Base-by-base conservation (phyloP, 1,140 invertebrate species). In the Kradibia gibbosae region DNA sequence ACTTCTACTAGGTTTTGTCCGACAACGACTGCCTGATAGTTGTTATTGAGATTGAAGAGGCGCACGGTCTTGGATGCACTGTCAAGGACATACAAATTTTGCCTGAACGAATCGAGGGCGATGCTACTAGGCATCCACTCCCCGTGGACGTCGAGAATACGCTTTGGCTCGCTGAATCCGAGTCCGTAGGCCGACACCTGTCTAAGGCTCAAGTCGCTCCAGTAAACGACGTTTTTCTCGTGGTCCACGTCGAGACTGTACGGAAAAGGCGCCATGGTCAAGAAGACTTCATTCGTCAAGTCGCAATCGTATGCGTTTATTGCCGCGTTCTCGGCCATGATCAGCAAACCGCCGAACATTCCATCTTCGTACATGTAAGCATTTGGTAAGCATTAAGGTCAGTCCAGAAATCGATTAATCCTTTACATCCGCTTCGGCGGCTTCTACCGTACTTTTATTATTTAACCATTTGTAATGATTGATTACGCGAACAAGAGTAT, bases 71-170 rank as follows among this genome's bases (percentile, higher is more conserved):
- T 34, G 11, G 72, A n/a, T 22, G 50, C 36, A 17, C 42, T 42
- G n/a, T 81, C 79, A 20, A 36, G 42, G 11, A 81, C 57, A 20
- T 81, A 81, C 3, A 81, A 42, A 7, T 75, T 75, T 3, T 70
- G 22, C n/a, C 11, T 70, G 10, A 57, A 3, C 3, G 55, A n/a
- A 1, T 80, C 78, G 0, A 75, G 1, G n/a, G 60, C 45, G 0
- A 81, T 11, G 15, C 42, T n/a, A 4, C 22, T 55, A 0, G 79
- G 79, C 42, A 75, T 17, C 79, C 79, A 75, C 0, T 55, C 5
- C 0, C 22, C 11, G 4, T 70, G 31, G 11, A 45, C 20, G 2
- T 34, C 10, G 1, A 73, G n/a, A 15, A 39, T 15, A 5, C 73
- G 7, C 0, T 7, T 13, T 1, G 70, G 25, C 39, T 31, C n/a